Percentiles rank a stretch among this genome's conserved stretches.
Conservation (phyloP, 2,888 invertebrate genomes). For the Mechanitis mazaeus region DNA sequence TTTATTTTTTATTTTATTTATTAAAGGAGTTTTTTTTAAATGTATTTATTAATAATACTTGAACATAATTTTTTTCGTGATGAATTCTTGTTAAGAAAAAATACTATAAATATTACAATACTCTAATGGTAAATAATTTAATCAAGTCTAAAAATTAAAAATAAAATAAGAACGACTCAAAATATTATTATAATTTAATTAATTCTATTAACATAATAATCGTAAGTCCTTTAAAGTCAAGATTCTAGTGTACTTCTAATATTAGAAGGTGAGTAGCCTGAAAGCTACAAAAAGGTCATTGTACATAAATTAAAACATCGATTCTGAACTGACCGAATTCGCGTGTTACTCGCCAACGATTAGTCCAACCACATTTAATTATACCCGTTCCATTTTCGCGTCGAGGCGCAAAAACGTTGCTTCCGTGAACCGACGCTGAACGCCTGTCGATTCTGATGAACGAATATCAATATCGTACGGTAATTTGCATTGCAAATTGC, state of each 20-base stretch:
- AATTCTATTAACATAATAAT: no score
- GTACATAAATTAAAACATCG: slow-evolving; percentile 19
- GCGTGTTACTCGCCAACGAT: slow-evolving; percentile 60
- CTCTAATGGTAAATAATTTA: no score
- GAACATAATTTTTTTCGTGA: no score
- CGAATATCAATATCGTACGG: slow-evolving; percentile 10
- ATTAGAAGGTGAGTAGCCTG: not conserved
- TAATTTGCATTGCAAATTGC: slow-evolving; percentile 24
- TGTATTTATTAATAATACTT: no score
- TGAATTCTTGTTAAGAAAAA: no score
- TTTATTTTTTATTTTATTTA: no score
- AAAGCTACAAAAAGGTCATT: slow-evolving; percentile 13
- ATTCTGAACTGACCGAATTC: slow-evolving; percentile 50
- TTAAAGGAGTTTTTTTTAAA: no score
- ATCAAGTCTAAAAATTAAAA: no score
- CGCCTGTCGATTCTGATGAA: slow-evolving; percentile 37
- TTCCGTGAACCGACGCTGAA: slow-evolving; percentile 54
- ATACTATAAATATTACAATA: no score
- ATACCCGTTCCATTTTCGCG: slow-evolving; percentile 73
- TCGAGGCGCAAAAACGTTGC: slow-evolving; percentile 54
- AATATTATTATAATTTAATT: no score
- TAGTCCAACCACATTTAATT: slow-evolving; percentile 69
- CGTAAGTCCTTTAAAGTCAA: not conserved
- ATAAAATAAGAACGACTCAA: no score
- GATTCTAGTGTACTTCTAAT: slow-evolving; percentile 6